Base-by-base conservation (phyloP, 2,888 invertebrate genomes). In the Megalurothrips usitatus region DNA sequence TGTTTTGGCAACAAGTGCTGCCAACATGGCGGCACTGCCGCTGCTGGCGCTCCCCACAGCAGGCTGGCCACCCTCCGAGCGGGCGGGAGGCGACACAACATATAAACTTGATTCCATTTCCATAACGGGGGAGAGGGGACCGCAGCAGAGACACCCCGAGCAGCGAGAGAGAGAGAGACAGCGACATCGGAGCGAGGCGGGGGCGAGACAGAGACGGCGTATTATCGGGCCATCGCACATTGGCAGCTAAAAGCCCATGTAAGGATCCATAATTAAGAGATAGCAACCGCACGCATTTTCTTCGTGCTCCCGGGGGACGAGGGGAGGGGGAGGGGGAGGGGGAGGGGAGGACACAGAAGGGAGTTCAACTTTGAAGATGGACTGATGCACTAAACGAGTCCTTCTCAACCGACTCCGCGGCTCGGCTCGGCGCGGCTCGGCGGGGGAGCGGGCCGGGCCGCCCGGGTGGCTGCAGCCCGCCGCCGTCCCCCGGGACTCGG, bases 191-290 rank as follows among this genome's bases (percentile, higher is more conserved):
- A n/a, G 23, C 63, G n/a, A n/a, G 63, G n/a, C 63, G 26, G 10
- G 68, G 26, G 23, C 6, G 26, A n/a, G 68, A 12, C 26, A 26
- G 11, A 26, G 68, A 26, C 9, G 23, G 23, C 68, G 26, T 75
- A 75, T 75, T 26, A 58, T 43, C 34, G 34, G 14, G 58, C 58
- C 58, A 58, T 58, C 58, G 58, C 34, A 43, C 34, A 43, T 43
- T 43, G 34, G 34, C 34, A 26, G 68, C 68, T 75, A 75, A 75
- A 75, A 75, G 68, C 68, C 68, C 68, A 26, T 75, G 68, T 75
- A 75, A 75, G 68, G 26, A 43, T 12, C 68, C 23, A 75, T 26
- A 75, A 75, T 75, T 75, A 75, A 12, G 68, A 75, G 68, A 75
- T 75, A 75, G 68, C 68, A 43, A 43, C 23, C 26, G 68, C 23